Percentiles rank a stretch among this genome's conserved stretches.
Conservation (phyloP, 2,888 invertebrate species). For the Pemphredon lugubris region DNA sequence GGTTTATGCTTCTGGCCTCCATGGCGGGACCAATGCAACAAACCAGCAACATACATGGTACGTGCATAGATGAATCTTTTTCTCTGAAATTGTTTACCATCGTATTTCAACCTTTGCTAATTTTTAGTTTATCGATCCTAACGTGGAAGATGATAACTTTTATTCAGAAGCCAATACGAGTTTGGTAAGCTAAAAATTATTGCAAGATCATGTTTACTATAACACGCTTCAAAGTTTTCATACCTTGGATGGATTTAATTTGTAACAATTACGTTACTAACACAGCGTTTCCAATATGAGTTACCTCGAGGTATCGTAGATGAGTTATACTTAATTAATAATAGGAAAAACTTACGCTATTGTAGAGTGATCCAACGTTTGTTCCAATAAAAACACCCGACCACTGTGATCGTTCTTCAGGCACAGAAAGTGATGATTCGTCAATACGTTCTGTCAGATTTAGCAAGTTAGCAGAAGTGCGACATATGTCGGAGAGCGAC, state of each 20-base stretch:
- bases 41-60: constrained; percentile 88
- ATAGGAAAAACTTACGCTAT: constrained; percentile 58
- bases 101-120: no score
- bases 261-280: no score
- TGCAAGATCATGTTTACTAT: neutral
- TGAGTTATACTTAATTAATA: constrained; percentile 7
- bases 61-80: constrained; percentile 62
- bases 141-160: constrained; percentile 90
- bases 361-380: constrained; percentile 94
- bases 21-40: constrained; percentile 93
- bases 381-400: constrained; percentile 92
- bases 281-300: neutral
- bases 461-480: constrained; percentile 93
- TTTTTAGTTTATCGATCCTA: constrained; percentile 87
- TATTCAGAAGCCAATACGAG: constrained; percentile 87
- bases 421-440: constrained; percentile 93
- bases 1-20: constrained; percentile 94
- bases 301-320: neutral
- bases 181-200: constrained; percentile 81
- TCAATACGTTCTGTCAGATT: constrained; percentile 93
- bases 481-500: constrained; percentile 94
- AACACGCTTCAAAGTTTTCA: neutral
- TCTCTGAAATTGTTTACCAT: constrained; percentile 20
- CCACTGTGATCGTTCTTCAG: constrained; percentile 86
- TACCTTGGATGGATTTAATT: no score